phyloP scores from a whole-genome alignment of 23 tunicate genomes.

The Diplosoma virens region DNA sequence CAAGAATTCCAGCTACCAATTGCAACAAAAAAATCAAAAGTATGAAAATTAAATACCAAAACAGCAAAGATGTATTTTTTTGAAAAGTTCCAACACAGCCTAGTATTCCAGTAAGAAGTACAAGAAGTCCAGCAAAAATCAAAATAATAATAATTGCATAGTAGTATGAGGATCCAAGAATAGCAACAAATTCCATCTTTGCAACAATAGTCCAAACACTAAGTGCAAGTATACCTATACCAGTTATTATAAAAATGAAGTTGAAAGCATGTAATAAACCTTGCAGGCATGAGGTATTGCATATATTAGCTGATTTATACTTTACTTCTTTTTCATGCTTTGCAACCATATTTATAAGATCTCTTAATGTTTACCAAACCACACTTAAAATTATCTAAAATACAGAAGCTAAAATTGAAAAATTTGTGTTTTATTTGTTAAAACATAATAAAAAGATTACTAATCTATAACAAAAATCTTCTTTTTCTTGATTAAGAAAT shows the following conservation, averaged over 20 bases:
- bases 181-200: slow-evolving; percentile 82
- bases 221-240: slow-evolving; percentile 60
- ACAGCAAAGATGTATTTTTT: slow-evolving; percentile 49
- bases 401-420: too few relatives aligned
- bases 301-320: slow-evolving; percentile 36
- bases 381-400: too few relatives aligned
- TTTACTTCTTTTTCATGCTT: slow-evolving; percentile 31
- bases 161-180: slow-evolving; percentile 65
- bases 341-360: neutral
- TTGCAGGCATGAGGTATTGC: slow-evolving; percentile 69
- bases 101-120: slow-evolving; percentile 67
- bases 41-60: slow-evolving; percentile 73
- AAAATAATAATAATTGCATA: slow-evolving; percentile 53
- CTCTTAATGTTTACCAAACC: too few relatives aligned
- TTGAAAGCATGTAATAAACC: slow-evolving; percentile 73
- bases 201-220: slow-evolving; percentile 76
- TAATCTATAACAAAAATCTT: too few relatives aligned
- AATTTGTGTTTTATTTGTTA: too few relatives aligned
- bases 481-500: too few relatives aligned
- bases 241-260: slow-evolving; percentile 83
- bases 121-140: slow-evolving; percentile 67
- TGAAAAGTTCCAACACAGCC: slow-evolving; percentile 90
- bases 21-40: slow-evolving; percentile 62
- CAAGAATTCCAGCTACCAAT: slow-evolving; percentile 69
- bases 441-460: too few relatives aligned